Evolutionary conservation across 2,113 vertebrate species (phyloP).

Genomic region (Struthidea cinerea): DNA sequence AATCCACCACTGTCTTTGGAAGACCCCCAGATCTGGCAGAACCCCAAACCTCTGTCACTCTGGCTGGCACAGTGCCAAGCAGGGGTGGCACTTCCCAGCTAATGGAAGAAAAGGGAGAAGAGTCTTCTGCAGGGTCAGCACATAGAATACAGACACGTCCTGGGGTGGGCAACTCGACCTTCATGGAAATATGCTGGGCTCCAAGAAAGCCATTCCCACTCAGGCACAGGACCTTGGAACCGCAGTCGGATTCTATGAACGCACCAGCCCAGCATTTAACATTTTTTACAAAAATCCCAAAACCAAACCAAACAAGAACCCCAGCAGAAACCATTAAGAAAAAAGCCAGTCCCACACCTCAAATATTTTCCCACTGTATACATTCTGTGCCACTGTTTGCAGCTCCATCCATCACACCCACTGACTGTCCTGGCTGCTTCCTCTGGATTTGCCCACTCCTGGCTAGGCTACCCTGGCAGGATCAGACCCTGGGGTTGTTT

Average conservation of each 20-base stretch:
- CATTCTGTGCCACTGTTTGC: too few relatives aligned
- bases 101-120: neutral
- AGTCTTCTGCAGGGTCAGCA: neutral
- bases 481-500: neutral
- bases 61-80: neutral
- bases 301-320: neutral
- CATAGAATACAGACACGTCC: accelerated
- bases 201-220: neutral
- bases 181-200: neutral
- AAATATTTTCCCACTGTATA: accelerated
- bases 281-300: neutral
- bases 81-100: neutral
- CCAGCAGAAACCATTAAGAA: neutral
- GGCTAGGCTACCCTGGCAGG: neutral
- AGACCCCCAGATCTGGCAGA: neutral
- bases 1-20: neutral
- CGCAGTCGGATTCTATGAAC: neutral
- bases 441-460: neutral
- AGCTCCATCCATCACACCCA: neutral
- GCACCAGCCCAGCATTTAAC: neutral
- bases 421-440: neutral
- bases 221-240: neutral
- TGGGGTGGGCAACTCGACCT: neutral
- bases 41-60: neutral
- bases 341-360: accelerated